These are phyloP conservation scores for Bubo blakistoni DNA, from an alignment of 2,113 vertebrate genomes.

Conservation along the genomic window DNA sequence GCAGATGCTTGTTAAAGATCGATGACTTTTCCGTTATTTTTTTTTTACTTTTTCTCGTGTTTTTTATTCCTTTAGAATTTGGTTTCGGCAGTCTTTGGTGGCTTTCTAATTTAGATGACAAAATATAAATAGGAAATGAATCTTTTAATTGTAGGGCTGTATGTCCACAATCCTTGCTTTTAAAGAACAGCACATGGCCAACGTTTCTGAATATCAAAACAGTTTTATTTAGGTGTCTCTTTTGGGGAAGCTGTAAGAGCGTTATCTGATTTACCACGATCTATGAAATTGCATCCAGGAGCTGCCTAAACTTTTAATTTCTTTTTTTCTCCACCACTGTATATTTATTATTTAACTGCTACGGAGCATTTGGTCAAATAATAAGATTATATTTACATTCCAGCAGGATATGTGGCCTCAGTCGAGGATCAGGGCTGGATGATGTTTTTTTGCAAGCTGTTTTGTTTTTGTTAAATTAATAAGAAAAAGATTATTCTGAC, in stretches of 20 bases:
- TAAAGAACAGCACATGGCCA: background rate
- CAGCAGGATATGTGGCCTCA: background rate
- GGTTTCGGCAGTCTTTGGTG: background rate
- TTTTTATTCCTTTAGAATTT: background rate
- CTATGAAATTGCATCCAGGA: background rate
- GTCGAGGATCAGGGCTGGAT: background rate
- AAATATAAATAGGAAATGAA: background rate
- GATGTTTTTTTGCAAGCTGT: background rate
- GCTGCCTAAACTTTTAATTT: background rate
- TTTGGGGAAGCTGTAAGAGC: background rate
- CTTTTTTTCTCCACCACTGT: background rate
- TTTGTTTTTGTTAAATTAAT: background rate
- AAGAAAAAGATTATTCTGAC: background rate
- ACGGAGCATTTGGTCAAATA: background rate
- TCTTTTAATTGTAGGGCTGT: background rate
- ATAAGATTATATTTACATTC: background rate
- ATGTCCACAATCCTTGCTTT: background rate
- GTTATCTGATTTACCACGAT: background rate
- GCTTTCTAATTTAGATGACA: background rate
- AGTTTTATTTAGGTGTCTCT: background rate
- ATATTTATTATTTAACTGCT: background rate
- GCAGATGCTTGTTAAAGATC: conserved; percentile 14
- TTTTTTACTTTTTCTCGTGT: background rate
- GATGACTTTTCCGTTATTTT: background rate
- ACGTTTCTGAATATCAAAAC: background rate